Conservation (phyloP, 2,888 invertebrate species). For the Habroteleia sp. region DNA sequence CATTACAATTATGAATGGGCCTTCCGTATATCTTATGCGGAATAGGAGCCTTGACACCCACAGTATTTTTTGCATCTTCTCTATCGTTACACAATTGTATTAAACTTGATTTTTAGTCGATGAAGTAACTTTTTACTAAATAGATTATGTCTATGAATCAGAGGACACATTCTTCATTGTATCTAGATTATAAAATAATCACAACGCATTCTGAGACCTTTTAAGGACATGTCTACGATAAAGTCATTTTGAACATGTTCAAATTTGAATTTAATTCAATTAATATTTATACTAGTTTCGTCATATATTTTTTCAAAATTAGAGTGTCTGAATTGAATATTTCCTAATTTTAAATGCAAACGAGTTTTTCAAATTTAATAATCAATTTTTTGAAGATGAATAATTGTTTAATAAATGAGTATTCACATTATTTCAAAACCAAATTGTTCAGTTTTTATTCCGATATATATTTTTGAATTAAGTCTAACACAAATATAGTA, state of each 20-base stretch:
- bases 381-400: no score
- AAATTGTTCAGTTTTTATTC: neutral
- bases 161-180: conserved; percentile 53
- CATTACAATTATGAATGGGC: conserved; percentile 54
- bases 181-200: conserved; percentile 1
- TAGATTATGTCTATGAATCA: conserved; percentile 45
- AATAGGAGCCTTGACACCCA: conserved; percentile 57
- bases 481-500: no score
- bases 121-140: conserved; percentile 56
- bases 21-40: conserved; percentile 59
- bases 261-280: neutral
- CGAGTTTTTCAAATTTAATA: no score
- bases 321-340: no score
- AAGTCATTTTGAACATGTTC: neutral
- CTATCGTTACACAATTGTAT: conserved; percentile 59
- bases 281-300: conserved; percentile 19
- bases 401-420: no score
- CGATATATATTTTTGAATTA: no score
- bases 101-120: conserved; percentile 50
- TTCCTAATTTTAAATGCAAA: conserved; percentile 1
- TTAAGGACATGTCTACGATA: conserved; percentile 27
- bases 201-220: conserved; percentile 27
- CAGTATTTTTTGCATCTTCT: conserved; percentile 53
- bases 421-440: no score
- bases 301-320: no score